phyloP scores from a whole-genome alignment of 2,113 vertebrate species.

The Nyctereutes procyonoides region DNA sequence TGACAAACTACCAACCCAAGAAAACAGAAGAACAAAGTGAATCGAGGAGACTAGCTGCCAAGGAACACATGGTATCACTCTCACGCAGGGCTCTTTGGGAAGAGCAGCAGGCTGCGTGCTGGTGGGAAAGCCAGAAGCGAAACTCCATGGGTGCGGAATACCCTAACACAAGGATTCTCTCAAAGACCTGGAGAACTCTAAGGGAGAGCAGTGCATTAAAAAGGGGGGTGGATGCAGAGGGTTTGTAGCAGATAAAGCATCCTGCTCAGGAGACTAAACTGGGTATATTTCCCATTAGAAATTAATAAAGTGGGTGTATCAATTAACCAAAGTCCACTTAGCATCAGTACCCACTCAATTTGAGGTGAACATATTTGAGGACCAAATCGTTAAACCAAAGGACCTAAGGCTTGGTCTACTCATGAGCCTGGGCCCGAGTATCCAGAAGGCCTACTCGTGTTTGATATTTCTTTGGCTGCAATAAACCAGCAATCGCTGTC shows the following conservation, averaged over 20 bases:
- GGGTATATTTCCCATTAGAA: background rate
- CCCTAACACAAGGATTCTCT: background rate
- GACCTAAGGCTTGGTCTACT: background rate
- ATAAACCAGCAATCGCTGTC: background rate
- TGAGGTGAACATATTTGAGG: background rate
- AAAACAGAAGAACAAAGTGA: conserved; percentile 42
- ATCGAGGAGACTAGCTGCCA: background rate
- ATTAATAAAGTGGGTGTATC: background rate
- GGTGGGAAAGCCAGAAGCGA: background rate
- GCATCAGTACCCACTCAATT: background rate
- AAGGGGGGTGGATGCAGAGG: background rate
- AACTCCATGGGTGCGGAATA: too few species aligned
- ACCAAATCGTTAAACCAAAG: background rate
- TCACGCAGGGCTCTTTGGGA: accelerated
- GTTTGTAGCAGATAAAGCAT: background rate
- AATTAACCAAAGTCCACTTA: background rate
- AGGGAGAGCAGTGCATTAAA: background rate
- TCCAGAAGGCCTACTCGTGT: background rate
- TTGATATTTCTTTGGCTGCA: background rate
- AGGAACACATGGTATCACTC: background rate
- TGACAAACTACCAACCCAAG: conserved; percentile 92
- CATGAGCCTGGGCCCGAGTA: background rate
- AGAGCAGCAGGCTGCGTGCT: background rate
- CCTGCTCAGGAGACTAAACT: background rate
- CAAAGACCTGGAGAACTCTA: background rate